Evolutionary conservation across 1,140 invertebrate species (phyloP).

Genomic region (Nautilus pompilius): DNA sequence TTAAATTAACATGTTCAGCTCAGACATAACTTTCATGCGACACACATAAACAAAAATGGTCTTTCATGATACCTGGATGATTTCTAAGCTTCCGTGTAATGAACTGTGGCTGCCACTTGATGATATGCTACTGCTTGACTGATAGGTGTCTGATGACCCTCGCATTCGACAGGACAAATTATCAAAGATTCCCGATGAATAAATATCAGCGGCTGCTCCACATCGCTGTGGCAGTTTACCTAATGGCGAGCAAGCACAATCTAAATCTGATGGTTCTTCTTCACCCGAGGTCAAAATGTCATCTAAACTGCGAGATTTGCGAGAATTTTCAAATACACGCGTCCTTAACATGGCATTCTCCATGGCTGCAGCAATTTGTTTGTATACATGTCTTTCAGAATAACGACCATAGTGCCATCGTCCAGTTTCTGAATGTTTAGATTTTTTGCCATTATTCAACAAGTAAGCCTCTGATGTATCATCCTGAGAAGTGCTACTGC

Average conservation of each 20-base stretch:
- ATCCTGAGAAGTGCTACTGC: constrained; percentile 33
- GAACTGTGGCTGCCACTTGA: constrained; percentile 50
- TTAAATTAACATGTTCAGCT: not conserved
- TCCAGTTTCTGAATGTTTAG: constrained; percentile 25
- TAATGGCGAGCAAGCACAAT: constrained; percentile 29
- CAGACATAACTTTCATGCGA: not conserved
- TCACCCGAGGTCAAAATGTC: constrained; percentile 42
- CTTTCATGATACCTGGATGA: constrained; percentile 50
- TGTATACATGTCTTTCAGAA: constrained; percentile 42
- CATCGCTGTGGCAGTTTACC: constrained; percentile 29
- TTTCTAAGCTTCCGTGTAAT: constrained; percentile 48
- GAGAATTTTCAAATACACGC: constrained; percentile 37
- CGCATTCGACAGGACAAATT: constrained; percentile 24
- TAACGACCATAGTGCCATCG: constrained; percentile 27
- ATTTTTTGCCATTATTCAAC: constrained; percentile 36
- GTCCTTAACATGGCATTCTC: constrained; percentile 45
- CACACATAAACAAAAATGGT: not conserved
- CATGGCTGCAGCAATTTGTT: constrained; percentile 48
- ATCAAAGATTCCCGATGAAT: constrained; percentile 20
- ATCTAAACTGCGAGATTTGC: constrained; percentile 52
- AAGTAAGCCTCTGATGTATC: constrained; percentile 38
- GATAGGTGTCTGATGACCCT: constrained; percentile 41
- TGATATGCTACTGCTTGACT: constrained; percentile 50
- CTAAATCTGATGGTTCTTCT: constrained; percentile 12
- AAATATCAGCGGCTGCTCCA: constrained; percentile 21